Base-by-base conservation (phyloP, 2,797 vertebrate species). In the Pelochelys cantorii region DNA sequence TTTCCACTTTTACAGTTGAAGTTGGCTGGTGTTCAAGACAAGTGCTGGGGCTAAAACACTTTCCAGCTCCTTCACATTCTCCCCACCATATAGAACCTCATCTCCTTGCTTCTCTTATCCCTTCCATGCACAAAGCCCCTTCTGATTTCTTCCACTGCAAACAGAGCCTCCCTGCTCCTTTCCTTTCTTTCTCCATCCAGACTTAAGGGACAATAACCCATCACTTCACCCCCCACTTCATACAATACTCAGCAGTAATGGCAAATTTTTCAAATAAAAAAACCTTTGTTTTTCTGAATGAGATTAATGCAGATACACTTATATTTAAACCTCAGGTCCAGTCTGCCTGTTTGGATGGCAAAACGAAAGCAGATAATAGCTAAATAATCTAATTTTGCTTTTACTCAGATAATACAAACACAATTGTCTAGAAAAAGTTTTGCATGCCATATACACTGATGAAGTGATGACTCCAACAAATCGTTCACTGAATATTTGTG, bases 391-490 rank as follows among this genome's bases (percentile, higher is more conserved):
- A n/a, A 13, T 15, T 14, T 48, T 75, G 9, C 23, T 48, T 74
- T 75, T 75, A 27, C 14, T 23, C 37, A 7, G 3, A 83, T 2
- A 3, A 10, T 0, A 0, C 12, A 3, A 20, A 9, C 23, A 83
- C 85, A 85, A 85, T 53, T 2, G 0, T 23, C 48, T 25, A 34
- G 23, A 79, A 60, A 37, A 34, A 12, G 9, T 22, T 87, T 65
- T 81, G 15, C 2, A 90, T 88, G 88, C 34, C 31, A 62, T 82
- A 20, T 22, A 9, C 14, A 87, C 18, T 80, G 68, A 84, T 4
- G 22, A 90, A 84, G 11, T 1, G 14, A 8, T 2, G 75, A 34
- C 65, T 68, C n/a, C 65, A 34, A 34, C 29, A 31, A 31, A 25
- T 1, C 14, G 23, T 65, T 65, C 23, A 4, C 71, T 14, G 14